Evolutionary conservation across 2,113 vertebrate species (phyloP).

Genomic region (Oncorhynchus keta): DNA sequence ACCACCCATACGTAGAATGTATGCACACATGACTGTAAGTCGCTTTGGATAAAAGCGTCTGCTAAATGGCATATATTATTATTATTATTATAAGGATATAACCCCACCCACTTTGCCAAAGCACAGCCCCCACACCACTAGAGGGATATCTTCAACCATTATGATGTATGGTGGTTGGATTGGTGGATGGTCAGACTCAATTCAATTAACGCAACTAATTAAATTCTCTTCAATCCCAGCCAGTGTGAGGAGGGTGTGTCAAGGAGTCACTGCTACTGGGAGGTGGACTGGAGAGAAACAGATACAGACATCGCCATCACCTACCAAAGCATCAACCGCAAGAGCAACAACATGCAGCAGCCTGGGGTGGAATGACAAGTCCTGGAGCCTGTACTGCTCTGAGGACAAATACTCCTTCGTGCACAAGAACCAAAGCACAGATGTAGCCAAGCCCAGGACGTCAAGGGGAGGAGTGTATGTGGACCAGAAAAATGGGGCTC

Average conservation of each 20-base stretch:
- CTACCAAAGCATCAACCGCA: slow-evolving; percentile 74
- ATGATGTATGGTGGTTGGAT: no score
- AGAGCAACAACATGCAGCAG: slow-evolving; percentile 75
- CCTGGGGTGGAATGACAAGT: slow-evolving; percentile 80
- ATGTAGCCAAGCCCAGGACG: slow-evolving; percentile 55
- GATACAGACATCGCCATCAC: slow-evolving; percentile 75
- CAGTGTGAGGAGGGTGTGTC: slow-evolving; percentile 76
- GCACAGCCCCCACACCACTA: no score
- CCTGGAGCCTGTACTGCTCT: slow-evolving; percentile 80
- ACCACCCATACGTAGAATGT: no score
- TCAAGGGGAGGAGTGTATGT: slow-evolving; percentile 74
- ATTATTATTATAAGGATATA: no score
- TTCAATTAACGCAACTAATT: background rate
- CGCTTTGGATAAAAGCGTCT: no score
- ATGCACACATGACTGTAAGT: no score
- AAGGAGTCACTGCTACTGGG: slow-evolving; percentile 76
- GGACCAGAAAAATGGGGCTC: slow-evolving; percentile 67
- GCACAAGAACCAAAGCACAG: slow-evolving; percentile 76
- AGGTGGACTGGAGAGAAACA: slow-evolving; percentile 75
- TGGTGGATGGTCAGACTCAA: no score
- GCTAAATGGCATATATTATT: no score
- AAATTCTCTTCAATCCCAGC: slow-evolving; percentile 32
- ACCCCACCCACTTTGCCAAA: no score
- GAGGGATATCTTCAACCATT: no score
- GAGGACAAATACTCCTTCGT: slow-evolving; percentile 78